phyloP scores from a whole-genome alignment of 2,797 vertebrate species.

The Eleutherodactylus coqui region DNA sequence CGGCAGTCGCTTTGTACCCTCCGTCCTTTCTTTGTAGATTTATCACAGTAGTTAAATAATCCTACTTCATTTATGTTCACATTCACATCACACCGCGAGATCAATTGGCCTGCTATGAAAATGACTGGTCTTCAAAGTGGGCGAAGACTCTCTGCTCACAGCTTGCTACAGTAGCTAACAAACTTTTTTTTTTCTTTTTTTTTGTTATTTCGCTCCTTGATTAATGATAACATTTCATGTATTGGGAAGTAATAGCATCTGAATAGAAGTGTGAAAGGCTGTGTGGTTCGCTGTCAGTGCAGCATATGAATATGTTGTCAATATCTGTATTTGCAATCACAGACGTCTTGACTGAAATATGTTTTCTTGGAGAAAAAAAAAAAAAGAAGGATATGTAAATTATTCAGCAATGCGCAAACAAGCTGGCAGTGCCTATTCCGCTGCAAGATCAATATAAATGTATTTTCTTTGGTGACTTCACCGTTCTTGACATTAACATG shows the following conservation, averaged over 20 bases:
- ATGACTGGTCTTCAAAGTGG: conserved; percentile 59
- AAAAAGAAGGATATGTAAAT: conserved; percentile 46
- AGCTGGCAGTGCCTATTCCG: conserved; percentile 43
- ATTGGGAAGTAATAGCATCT: conserved; percentile 34
- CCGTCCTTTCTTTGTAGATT: conserved; percentile 37
- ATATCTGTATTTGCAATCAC: conserved; percentile 40
- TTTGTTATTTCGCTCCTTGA: conserved; percentile 22
- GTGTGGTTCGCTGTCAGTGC: conserved; percentile 32
- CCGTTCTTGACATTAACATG: conserved; percentile 59
- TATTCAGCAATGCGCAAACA: conserved; percentile 44
- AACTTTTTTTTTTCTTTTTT: conserved; percentile 21
- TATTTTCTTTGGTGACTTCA: conserved; percentile 41
- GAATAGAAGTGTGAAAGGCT: conserved; percentile 10
- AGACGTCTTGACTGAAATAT: conserved; percentile 47
- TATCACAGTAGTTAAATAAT: conserved; percentile 45
- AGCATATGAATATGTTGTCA: conserved; percentile 43
- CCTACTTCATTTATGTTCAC: conserved; percentile 50
- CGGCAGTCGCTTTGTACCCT: not conserved
- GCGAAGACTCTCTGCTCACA: conserved; percentile 33
- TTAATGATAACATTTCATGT: conserved; percentile 49
- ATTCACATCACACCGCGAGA: conserved; percentile 57
- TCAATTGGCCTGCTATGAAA: conserved; percentile 53
- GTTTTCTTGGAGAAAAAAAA: conserved; percentile 36
- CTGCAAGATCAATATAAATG: conserved; percentile 51
- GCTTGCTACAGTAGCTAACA: conserved; percentile 28